Base-by-base conservation (phyloP, 2,797 vertebrate genomes). In the Cirrhinus molitorella region DNA sequence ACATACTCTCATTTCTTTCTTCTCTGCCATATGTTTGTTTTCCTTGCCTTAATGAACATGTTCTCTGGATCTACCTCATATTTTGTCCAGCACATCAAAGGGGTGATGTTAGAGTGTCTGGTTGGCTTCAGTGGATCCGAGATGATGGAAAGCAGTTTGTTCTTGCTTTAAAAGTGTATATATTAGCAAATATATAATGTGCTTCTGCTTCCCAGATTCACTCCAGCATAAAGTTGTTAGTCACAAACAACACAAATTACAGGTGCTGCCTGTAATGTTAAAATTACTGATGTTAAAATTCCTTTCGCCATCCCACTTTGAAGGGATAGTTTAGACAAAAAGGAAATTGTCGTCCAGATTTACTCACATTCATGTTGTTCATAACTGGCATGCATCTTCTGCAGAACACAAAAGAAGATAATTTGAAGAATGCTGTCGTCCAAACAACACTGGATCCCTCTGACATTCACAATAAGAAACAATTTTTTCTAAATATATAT, bases 21-120 rank as follows among this genome's bases (percentile, higher is more conserved):
- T 88, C 53, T 71, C 55, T 85, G 79, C 88, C 88, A 91, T 89
- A 86, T 92, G 91, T 93, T 93, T 94, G 92, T 93, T 93, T 92
- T 92, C 83, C 91, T 92, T 84, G 16, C 87, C 80, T 91, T 88
- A 88, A 85, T 91, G 90, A 93, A 93, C 89, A 91, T 89, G 88
- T 93, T 93, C 83, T 85, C 80, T 77, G 45, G 63, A 70, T 74
- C 66, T 45, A 67, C 49, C 43, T 67, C 13, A 57, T 76, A 68
- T 82, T 84, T 66, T 43, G 28, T 77, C 51, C 7, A 25, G 59
- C 79, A 45, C 40, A 84, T 88, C 85, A 63, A 79, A 65, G 74
- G 37, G 83, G 57, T 57, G 65, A 71, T 84, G 57, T 70, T 63
- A 19, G 77, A 43, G 23, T 51, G 70, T 80, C 43, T 86, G 65